phyloP scores from a whole-genome alignment of 2,113 vertebrate genomes.

The Sapayoa aenigma region DNA sequence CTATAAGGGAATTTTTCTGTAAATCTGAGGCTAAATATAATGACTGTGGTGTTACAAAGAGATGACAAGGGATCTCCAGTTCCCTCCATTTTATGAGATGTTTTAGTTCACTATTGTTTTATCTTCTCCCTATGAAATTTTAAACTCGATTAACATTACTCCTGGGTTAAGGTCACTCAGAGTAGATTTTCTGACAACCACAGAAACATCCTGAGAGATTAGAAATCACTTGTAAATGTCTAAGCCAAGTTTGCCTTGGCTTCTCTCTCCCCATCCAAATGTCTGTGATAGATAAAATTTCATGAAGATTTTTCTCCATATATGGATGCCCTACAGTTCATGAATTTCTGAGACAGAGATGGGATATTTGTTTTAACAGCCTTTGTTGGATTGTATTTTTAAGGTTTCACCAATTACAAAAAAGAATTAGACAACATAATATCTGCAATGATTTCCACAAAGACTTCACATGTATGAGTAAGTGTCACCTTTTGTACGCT shows the following conservation, averaged over 20 bases:
- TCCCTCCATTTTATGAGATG: not conserved
- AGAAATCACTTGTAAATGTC: not conserved
- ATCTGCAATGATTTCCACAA: not conserved
- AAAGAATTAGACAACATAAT: not conserved
- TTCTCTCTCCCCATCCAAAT: not conserved
- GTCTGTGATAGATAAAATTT: not conserved
- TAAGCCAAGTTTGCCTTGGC: not conserved
- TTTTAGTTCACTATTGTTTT: not conserved
- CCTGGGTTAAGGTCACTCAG: not conserved
- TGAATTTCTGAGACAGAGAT: not conserved
- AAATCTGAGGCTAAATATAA: not conserved
- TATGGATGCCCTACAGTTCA: not conserved
- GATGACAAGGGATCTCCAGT: not conserved
- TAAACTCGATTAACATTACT: not conserved
- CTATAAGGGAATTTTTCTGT: not conserved
- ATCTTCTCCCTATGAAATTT: not conserved
- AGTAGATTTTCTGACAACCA: not conserved
- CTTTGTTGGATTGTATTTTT: not conserved
- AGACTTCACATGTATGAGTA: not conserved
- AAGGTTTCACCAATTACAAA: not conserved
- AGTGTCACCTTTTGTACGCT: accelerated
- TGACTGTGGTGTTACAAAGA: not conserved
- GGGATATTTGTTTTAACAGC: not conserved
- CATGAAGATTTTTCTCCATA: not conserved
- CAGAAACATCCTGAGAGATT: not conserved